Evolutionary conservation across 2,888 invertebrate species (phyloP), one percentile per base, ranked within the genome.

Genomic region (Ochropleura plecta): DNA sequence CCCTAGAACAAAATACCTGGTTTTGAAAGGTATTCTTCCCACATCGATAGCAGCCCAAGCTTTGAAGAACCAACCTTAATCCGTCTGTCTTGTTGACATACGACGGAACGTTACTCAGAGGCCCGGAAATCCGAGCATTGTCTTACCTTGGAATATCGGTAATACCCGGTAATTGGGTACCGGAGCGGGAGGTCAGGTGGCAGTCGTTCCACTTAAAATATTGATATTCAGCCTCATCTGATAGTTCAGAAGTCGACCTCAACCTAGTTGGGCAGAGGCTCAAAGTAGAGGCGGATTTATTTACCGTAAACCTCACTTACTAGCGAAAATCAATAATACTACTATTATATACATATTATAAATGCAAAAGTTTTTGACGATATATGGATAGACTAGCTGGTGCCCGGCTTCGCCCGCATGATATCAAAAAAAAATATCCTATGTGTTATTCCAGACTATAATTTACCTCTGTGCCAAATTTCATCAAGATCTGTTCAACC

Each of bases 151-250:
- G 70, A 71, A 55, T 49, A 55, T 55, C 18, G 44, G 4, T 49
- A 20, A 8, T 40, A 62, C 3, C 18, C 8, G 55, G 49, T 55
- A 63, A 79, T 72, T 76, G 63, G 49, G 63, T 57, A 40, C 20
- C 5, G 14, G 40, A 79, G 73, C 20, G 3, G 14, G 40, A 79
- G 73, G 66, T 63, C 53, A 74, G 46, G 63, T 79, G 46, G 20
- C 20, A 79, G 62, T 51, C 63, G 49, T 20, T 71, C 20, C 44
- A 20, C 18, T n/a, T 79, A 73, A 73, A 78, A 63, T 79, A 77
- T 76, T 72, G 79, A 70, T 70, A 79, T 55, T 63, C 55, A 63
- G 49, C 46, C 60, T 62, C 76, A 79, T 63, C 60, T 79, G 14
- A 12, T 48, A 63, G n/a, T 44, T 63, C 62, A 72, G 44, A 57